Evolutionary conservation across 2,797 vertebrate genomes (phyloP).

Genomic region (Gallinago nigripennis): DNA sequence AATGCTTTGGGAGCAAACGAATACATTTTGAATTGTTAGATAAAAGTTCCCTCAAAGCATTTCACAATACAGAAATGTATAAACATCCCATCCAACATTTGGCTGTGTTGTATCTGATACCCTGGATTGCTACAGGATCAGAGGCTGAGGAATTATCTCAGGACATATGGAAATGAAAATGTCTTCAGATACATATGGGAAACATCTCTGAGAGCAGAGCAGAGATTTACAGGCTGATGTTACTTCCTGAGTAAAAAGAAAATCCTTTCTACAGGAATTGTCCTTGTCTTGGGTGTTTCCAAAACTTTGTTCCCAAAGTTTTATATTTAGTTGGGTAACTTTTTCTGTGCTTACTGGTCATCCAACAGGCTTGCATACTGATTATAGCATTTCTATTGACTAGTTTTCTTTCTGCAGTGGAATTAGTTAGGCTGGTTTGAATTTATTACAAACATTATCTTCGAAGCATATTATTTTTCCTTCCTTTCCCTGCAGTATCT

Average conservation of each 20-base stretch:
- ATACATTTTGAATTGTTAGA: not conserved
- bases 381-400: not conserved
- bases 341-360: not conserved
- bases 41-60: not conserved
- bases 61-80: not conserved
- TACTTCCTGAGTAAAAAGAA: slow-evolving; percentile 19
- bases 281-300: not conserved
- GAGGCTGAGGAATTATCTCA: slow-evolving; percentile 16
- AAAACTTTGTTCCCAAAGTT: not conserved
- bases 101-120: not conserved
- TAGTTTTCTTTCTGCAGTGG: not conserved
- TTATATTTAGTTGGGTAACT: not conserved
- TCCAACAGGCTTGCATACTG: not conserved
- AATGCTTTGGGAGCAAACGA: not conserved
- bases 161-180: slow-evolving; percentile 1
- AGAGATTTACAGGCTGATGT: not conserved
- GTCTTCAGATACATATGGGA: slow-evolving; percentile 28
- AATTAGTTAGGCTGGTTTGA: not conserved
- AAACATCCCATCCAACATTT: not conserved
- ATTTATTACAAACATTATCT: not conserved
- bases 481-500: not conserved
- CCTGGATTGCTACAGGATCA: slow-evolving; percentile 1
- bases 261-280: not conserved
- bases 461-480: not conserved
- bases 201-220: not conserved